phyloP scores from a whole-genome alignment of 1,140 invertebrate genomes.

The Oncopeltus fasciatus region DNA sequence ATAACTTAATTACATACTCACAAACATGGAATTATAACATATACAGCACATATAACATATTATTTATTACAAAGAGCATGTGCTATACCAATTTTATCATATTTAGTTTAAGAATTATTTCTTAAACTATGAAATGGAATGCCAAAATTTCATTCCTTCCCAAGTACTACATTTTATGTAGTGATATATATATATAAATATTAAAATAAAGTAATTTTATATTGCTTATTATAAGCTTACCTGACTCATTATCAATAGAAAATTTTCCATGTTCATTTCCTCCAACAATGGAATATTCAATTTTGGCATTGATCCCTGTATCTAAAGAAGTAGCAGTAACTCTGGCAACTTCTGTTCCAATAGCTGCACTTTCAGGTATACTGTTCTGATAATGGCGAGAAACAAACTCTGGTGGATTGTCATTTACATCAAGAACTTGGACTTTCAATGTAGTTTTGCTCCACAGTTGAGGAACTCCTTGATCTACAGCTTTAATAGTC shows the following conservation, averaged over 20 bases:
- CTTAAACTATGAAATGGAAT: no score
- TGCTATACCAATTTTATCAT: no score
- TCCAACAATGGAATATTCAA: slow-evolving; percentile 64
- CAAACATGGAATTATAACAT: no score
- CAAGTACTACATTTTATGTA: no score
- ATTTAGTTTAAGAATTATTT: no score
- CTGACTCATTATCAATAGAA: slow-evolving; percentile 17
- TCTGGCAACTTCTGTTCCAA: slow-evolving; percentile 60
- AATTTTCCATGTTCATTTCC: slow-evolving; percentile 54
- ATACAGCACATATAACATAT: no score
- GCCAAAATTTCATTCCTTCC: no score
- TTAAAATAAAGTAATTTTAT: not conserved
- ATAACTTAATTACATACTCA: no score
- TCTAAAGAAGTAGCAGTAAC: slow-evolving; percentile 85
- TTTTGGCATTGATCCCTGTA: slow-evolving; percentile 36
- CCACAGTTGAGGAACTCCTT: slow-evolving; percentile 51
- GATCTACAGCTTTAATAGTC: slow-evolving; percentile 64
- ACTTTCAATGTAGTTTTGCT: slow-evolving; percentile 41
- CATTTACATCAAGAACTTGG: slow-evolving; percentile 71
- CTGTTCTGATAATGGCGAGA: slow-evolving; percentile 63
- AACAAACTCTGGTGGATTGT: slow-evolving; percentile 76
- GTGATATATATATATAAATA: no score
- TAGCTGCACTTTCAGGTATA: slow-evolving; percentile 54
- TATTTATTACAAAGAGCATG: no score
- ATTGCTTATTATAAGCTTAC: not conserved